These are phyloP conservation scores for Xylota sylvarum DNA, from an alignment of 2,888 invertebrate species.

Conservation along the genomic window DNA sequence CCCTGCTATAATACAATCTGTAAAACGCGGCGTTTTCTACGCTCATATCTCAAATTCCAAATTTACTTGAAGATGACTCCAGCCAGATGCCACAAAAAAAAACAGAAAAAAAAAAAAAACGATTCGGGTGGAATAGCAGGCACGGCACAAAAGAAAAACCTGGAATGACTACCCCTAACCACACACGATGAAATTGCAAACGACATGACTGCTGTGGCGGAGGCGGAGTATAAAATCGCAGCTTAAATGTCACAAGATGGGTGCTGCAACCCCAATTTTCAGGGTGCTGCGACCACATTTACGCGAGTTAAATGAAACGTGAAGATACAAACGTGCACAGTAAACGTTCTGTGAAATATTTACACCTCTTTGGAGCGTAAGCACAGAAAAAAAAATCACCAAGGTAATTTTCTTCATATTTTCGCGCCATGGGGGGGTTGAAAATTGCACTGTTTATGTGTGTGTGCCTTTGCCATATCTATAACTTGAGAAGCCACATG, in stretches of 20 bases:
- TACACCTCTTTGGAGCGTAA: conserved; percentile 56
- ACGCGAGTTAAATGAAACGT: conserved; percentile 76
- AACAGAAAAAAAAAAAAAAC: too few species aligned
- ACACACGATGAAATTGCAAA: conserved; percentile 46
- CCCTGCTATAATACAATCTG: conserved; percentile 30
- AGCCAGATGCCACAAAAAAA: conserved; percentile 63
- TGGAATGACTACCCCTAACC: not conserved
- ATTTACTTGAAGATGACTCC: conserved; percentile 72
- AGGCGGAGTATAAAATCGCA: conserved; percentile 56
- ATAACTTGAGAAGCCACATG: not conserved
- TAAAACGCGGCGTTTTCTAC: conserved; percentile 42
- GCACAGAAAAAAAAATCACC: conserved; percentile 51
- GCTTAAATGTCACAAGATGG: conserved; percentile 71
- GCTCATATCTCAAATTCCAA: conserved; percentile 67
- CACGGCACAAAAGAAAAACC: conserved; percentile 2
- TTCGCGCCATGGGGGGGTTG: conserved; percentile 13
- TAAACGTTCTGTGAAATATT: conserved; percentile 76
- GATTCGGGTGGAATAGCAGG: not conserved
- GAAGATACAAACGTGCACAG: conserved; percentile 71
- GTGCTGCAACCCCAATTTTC: conserved; percentile 74
- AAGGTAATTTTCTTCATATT: conserved; percentile 53
- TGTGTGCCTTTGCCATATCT: conserved; percentile 7
- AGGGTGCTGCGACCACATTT: conserved; percentile 72
- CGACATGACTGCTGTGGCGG: conserved; percentile 34
- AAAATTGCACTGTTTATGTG: conserved; percentile 61